These are phyloP conservation scores for Erythrocebus patas DNA, from an alignment of 2,113 vertebrate genomes.

Conservation along the genomic window DNA sequence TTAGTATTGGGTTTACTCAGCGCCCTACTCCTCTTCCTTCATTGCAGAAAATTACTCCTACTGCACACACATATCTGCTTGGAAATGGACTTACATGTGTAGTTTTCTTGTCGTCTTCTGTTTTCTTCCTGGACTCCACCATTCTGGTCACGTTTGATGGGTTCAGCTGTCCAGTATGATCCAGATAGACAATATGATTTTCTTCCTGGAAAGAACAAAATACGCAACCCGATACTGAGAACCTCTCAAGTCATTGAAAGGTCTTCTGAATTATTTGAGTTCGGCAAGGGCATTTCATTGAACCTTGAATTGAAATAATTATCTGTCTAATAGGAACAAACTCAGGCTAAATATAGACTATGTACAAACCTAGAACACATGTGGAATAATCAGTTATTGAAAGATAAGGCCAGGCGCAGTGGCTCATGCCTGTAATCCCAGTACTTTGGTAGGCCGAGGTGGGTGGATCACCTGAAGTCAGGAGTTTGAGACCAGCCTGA, in stretches of 20 bases:
- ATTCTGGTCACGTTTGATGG: not conserved
- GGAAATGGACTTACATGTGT: not conserved
- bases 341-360: fast-evolving
- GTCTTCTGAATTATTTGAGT: not conserved
- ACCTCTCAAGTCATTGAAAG: not conserved
- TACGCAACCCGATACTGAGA: not conserved
- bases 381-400: fast-evolving
- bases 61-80: not conserved
- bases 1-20: not conserved
- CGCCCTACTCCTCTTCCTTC: not conserved
- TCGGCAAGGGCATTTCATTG: not conserved
- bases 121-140: too few species aligned
- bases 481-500: too few species aligned
- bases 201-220: not conserved
- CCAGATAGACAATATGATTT: too few species aligned
- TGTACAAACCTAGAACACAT: not conserved
- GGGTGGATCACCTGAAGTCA: too few species aligned
- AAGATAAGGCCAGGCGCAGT: not conserved
- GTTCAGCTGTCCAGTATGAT: not conserved
- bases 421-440: too few species aligned
- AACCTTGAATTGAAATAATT: not conserved
- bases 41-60: too few species aligned
- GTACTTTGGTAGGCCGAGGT: too few species aligned
- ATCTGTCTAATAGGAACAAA: not conserved
- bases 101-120: not conserved